Conservation (phyloP, 2,888 invertebrate species). For the Drosophila suboccidentalis region DNA sequence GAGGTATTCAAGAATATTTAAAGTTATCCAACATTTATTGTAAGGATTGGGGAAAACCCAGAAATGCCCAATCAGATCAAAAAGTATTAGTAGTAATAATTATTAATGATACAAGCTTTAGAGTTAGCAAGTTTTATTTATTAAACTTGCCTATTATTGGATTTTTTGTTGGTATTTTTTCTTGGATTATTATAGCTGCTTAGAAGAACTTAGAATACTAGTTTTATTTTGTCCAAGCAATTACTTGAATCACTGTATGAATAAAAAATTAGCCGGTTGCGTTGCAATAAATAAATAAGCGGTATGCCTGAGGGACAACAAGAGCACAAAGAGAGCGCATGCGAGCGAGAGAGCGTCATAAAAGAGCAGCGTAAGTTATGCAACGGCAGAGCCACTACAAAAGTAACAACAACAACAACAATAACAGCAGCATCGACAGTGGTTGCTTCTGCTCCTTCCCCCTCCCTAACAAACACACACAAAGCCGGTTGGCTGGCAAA, state of each 20-base stretch:
- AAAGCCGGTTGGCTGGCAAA: constrained; percentile 16
- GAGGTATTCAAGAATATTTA: too few species aligned
- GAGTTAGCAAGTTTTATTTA: too few species aligned
- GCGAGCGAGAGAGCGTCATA: constrained; percentile 36
- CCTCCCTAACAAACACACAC: neutral
- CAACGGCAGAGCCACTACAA: constrained; percentile 42
- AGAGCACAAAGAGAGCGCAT: neutral
- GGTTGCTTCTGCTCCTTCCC: constrained; percentile 12
- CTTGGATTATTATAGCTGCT: too few species aligned
- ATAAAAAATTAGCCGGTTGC: constrained; percentile 43
- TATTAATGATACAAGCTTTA: too few species aligned
- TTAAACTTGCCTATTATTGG: too few species aligned
- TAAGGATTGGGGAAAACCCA: too few species aligned
- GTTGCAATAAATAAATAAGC: constrained; percentile 21
- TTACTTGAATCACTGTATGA: neutral
- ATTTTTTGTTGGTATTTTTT: too few species aligned
- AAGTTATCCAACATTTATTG: too few species aligned
- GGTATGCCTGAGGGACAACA: neutral
- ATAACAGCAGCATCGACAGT: constrained; percentile 6
- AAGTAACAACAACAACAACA: constrained; percentile 8
- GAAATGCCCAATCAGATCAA: too few species aligned
- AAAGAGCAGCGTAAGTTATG: constrained; percentile 61
- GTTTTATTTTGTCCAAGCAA: neutral
- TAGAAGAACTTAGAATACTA: too few species aligned
- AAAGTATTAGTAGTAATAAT: too few species aligned